Evolutionary conservation across 2,888 invertebrate species (phyloP).

Genomic region (Rosalia funebris): DNA sequence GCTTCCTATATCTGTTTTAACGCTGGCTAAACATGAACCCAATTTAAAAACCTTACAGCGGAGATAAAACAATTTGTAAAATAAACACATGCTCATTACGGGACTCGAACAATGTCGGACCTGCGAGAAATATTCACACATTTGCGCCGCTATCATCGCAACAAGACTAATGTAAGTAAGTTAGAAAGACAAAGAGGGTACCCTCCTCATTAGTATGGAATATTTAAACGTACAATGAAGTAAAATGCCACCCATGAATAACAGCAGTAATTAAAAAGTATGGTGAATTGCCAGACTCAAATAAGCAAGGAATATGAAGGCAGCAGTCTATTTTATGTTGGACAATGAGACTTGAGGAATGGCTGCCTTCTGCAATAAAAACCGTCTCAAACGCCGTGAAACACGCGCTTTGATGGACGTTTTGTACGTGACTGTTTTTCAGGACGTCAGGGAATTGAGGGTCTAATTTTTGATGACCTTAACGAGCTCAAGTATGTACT

Average conservation of each 20-base stretch:
- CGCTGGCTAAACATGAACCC: not conserved
- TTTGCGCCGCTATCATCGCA: slow-evolving; percentile 10
- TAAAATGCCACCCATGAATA: slow-evolving; percentile 40
- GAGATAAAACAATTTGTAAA: slow-evolving; percentile 17
- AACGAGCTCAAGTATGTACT: not conserved
- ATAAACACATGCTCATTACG: slow-evolving; percentile 19
- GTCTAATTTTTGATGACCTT: slow-evolving; percentile 6
- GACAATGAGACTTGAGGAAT: slow-evolving; percentile 45
- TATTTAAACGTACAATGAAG: slow-evolving; percentile 34
- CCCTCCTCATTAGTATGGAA: slow-evolving; percentile 35
- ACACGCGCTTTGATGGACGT: slow-evolving; percentile 39
- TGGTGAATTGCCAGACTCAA: slow-evolving; percentile 39
- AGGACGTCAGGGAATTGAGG: not conserved
- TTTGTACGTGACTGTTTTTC: slow-evolving; percentile 36
- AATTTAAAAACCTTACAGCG: slow-evolving; percentile 4
- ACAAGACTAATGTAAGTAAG: slow-evolving; percentile 17
- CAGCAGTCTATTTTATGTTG: slow-evolving; percentile 31
- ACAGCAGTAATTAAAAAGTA: slow-evolving; percentile 45
- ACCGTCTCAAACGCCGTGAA: slow-evolving; percentile 39
- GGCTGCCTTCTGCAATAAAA: slow-evolving; percentile 42
- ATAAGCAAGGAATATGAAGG: slow-evolving; percentile 36
- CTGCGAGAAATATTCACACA: slow-evolving; percentile 10
- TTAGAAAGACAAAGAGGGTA: slow-evolving; percentile 21
- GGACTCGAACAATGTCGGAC: not conserved
- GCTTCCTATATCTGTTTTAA: slow-evolving; percentile 2